These are phyloP conservation scores for Scyliorhinus canicula DNA, from an alignment of 2,797 vertebrate genomes.

Conservation along the genomic window DNA sequence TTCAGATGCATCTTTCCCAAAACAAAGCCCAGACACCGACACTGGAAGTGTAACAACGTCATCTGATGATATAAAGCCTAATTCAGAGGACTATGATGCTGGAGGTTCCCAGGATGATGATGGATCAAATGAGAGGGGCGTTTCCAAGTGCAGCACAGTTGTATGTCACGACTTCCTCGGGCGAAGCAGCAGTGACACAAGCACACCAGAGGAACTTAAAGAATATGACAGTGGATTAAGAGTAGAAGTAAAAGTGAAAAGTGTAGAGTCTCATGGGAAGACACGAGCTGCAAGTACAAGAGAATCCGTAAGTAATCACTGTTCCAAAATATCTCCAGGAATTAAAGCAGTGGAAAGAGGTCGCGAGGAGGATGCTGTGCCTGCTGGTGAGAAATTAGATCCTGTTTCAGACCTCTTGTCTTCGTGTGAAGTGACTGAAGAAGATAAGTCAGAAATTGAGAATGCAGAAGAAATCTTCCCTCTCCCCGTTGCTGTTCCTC, in stretches of 20 bases:
- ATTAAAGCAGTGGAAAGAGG: slow-evolving; percentile 51
- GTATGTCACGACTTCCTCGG: slow-evolving; percentile 92
- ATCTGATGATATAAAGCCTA: slow-evolving; percentile 95
- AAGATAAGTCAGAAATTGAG: slow-evolving; percentile 87
- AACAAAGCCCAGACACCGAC: slow-evolving; percentile 87
- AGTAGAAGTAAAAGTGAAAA: slow-evolving; percentile 81
- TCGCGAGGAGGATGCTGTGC: slow-evolving; percentile 53
- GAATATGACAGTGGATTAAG: slow-evolving; percentile 78
- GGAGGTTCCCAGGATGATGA: slow-evolving; percentile 96
- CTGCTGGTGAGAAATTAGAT: slow-evolving; percentile 57
- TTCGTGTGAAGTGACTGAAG: slow-evolving; percentile 87
- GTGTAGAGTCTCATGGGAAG: slow-evolving; percentile 70
- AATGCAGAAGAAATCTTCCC: slow-evolving; percentile 58
- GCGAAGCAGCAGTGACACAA: slow-evolving; percentile 95
- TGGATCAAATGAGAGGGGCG: slow-evolving; percentile 80
- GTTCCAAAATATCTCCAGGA: slow-evolving; percentile 52
- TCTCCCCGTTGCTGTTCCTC: slow-evolving; percentile 39
- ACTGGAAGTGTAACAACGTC: slow-evolving; percentile 88
- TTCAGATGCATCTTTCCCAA: slow-evolving; percentile 55
- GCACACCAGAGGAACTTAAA: slow-evolving; percentile 94
- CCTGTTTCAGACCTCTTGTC: slow-evolving; percentile 76
- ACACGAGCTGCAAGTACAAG: slow-evolving; percentile 80
- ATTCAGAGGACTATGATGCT: slow-evolving; percentile 95
- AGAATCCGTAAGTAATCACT: background rate
- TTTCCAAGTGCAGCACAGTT: slow-evolving; percentile 89